Evolutionary conservation across 1,140 invertebrate species (phyloP).

Genomic region (Drosophila teissieri): DNA sequence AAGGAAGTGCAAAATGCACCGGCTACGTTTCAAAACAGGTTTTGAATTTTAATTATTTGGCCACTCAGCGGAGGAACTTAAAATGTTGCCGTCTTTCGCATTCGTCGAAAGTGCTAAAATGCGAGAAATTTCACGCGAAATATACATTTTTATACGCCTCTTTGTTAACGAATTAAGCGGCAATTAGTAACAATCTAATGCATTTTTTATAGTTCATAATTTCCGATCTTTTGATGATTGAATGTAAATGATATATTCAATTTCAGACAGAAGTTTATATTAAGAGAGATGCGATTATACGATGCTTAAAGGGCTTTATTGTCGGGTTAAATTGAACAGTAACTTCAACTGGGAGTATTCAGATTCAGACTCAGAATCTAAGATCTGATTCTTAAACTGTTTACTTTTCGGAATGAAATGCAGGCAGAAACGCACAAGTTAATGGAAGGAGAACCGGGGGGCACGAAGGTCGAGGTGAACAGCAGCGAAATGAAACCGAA

Average conservation of each 20-base stretch:
- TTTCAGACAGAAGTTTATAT: background rate
- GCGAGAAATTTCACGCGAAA: background rate
- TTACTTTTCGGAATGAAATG: slow-evolving; percentile 4
- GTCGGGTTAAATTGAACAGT: background rate
- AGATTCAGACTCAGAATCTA: no score
- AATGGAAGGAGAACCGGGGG: slow-evolving; percentile 12
- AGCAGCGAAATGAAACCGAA: slow-evolving; percentile 28
- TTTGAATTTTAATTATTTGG: background rate
- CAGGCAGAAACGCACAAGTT: background rate
- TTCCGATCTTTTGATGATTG: no score
- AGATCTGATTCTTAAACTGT: background rate
- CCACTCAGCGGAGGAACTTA: background rate
- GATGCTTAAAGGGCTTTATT: background rate
- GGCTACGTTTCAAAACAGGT: background rate
- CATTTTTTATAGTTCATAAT: no score
- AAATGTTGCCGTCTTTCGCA: background rate
- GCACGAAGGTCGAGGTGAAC: slow-evolving; percentile 38
- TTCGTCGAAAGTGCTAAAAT: background rate
- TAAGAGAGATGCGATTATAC: background rate
- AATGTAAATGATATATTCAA: background rate
- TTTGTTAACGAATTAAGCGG: background rate
- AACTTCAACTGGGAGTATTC: background rate
- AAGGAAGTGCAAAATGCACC: slow-evolving; percentile 7
- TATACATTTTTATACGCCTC: background rate
- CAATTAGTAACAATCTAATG: background rate